Evolutionary conservation across 2,797 vertebrate species (phyloP).

Genomic region (Poeciliopsis presidionis): DNA sequence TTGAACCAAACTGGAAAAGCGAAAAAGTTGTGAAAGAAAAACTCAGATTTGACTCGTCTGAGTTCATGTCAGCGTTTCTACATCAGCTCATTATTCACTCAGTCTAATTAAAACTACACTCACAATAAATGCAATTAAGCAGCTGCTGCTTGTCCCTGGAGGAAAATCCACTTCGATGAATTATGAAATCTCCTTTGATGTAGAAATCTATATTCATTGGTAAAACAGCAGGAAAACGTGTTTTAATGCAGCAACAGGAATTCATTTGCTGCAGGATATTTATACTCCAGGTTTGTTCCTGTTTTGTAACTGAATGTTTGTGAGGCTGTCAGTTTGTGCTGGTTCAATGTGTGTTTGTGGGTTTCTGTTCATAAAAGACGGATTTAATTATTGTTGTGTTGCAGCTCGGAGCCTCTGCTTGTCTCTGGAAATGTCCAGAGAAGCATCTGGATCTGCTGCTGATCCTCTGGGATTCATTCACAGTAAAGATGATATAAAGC

Average conservation of each 20-base stretch:
- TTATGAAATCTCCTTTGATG: slow-evolving; percentile 63
- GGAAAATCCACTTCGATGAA: slow-evolving; percentile 56
- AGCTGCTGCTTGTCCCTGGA: slow-evolving; percentile 49
- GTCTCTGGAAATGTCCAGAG: neutral
- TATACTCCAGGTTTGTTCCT: slow-evolving; percentile 37
- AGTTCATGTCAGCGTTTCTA: slow-evolving; percentile 45
- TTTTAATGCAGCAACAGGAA: slow-evolving; percentile 43
- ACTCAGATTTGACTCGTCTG: slow-evolving; percentile 11
- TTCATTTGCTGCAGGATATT: slow-evolving; percentile 48
- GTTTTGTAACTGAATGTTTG: slow-evolving; percentile 38
- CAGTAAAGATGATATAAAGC: neutral
- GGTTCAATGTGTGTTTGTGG: neutral
- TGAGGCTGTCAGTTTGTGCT: slow-evolving; percentile 1
- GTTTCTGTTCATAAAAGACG: neutral
- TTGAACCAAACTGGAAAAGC: slow-evolving; percentile 18
- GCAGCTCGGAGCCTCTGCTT: neutral
- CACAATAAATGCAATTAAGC: slow-evolving; percentile 66
- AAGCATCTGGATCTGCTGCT: neutral
- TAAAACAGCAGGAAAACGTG: slow-evolving; percentile 54
- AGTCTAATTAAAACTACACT: slow-evolving; percentile 71
- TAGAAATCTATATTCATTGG: slow-evolving; percentile 54
- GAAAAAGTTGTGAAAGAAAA: slow-evolving; percentile 3
- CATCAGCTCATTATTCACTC: slow-evolving; percentile 70
- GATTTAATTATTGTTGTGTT: neutral
- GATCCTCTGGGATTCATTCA: neutral